phyloP scores from a whole-genome alignment of 2,113 vertebrate species.

The Pangasianodon gigas region DNA sequence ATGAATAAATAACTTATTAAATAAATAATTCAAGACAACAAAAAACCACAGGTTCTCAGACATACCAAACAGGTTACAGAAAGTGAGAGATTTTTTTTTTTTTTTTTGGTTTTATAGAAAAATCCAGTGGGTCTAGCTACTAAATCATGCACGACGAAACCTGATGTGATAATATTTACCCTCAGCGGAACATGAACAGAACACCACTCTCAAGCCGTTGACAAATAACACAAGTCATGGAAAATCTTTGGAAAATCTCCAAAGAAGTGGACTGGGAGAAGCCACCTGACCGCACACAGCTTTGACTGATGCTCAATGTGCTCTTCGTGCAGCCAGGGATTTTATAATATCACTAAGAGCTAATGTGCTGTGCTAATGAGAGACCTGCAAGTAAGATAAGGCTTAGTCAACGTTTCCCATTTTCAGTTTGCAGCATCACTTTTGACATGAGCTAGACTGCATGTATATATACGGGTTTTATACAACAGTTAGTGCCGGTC shows the following conservation, averaged over 20 bases:
- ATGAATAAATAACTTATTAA: neutral
- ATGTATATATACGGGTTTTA: neutral
- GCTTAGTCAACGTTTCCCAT: neutral
- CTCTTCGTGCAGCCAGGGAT: neutral
- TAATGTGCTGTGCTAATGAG: neutral
- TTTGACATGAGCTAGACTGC: neutral
- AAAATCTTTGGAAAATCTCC: neutral
- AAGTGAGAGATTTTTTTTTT: neutral
- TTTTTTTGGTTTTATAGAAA: neutral
- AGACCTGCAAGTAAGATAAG: neutral
- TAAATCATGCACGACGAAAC: neutral
- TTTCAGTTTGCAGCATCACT: neutral
- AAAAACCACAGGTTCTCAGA: neutral
- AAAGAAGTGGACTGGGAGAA: neutral
- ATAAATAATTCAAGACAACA: neutral
- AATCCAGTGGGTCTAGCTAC: neutral
- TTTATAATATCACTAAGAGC: neutral
- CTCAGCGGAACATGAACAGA: neutral
- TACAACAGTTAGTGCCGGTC: neutral
- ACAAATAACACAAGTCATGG: neutral
- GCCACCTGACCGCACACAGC: neutral
- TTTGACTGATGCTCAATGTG: neutral
- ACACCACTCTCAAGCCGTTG: neutral
- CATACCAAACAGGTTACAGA: neutral
- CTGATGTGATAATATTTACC: conserved; percentile 6